A percentile compares a stretch with the other conserved stretches of the same genome.
phyloP scores from a whole-genome alignment of 1,140 invertebrate species.

The Aphis craccivora region DNA sequence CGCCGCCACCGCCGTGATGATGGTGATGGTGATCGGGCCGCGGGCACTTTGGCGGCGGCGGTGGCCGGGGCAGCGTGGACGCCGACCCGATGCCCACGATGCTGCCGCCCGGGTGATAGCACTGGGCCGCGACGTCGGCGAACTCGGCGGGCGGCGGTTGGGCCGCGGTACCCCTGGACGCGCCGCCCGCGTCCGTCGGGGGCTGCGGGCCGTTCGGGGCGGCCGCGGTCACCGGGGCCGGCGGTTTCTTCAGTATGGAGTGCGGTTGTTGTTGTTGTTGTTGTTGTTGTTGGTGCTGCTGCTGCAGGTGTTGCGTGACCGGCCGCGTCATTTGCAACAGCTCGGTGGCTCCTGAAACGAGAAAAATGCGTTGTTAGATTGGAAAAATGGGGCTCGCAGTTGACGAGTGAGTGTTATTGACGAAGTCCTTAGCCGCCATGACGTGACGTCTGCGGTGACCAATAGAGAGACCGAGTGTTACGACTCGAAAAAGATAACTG shows the following conservation, averaged over 20 bases:
- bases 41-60: constrained; percentile 59
- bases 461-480: too few species aligned
- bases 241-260: constrained; percentile 59
- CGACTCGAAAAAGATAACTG: too few species aligned
- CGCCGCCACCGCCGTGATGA: constrained; percentile 13
- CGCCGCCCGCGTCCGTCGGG: background rate
- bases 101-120: constrained; percentile 27
- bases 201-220: constrained; percentile 42
- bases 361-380: background rate
- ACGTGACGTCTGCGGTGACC: too few species aligned
- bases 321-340: constrained; percentile 60
- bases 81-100: constrained; percentile 6
- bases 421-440: too few species aligned
- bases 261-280: constrained; percentile 51
- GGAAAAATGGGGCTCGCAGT: too few species aligned
- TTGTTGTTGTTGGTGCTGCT: constrained; percentile 18
- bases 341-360: constrained; percentile 60
- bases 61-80: constrained; percentile 61
- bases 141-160: constrained; percentile 60
- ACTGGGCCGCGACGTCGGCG: constrained; percentile 59
- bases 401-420: too few species aligned
- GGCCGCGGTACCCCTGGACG: constrained; percentile 46
- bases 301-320: constrained; percentile 25
- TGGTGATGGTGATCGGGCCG: constrained; percentile 51
- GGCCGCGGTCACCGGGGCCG: constrained; percentile 29